Conservation (phyloP, 2,113 vertebrate genomes). For the Dipodomys stephensi region DNA sequence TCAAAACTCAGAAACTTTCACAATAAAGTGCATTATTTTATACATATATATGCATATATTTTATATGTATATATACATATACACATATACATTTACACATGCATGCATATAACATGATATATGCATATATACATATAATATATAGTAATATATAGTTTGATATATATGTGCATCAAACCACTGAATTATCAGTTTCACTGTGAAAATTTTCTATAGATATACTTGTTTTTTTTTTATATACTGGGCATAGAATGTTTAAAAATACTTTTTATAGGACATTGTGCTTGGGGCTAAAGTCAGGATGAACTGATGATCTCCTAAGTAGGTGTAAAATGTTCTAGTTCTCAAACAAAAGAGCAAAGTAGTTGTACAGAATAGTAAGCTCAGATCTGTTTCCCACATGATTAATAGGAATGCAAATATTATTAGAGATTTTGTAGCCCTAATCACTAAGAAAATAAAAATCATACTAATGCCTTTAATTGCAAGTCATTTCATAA, state of each 20-base stretch:
- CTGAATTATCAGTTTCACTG: slow-evolving; percentile 30
- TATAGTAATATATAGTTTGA: background rate
- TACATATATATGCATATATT: too few relatives aligned
- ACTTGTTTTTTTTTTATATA: slow-evolving; percentile 47
- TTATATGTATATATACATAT: too few relatives aligned
- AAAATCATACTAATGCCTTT: slow-evolving; percentile 42
- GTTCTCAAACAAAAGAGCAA: background rate
- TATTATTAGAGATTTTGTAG: background rate
- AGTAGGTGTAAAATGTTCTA: background rate
- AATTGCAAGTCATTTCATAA: slow-evolving; percentile 35
- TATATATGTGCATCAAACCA: slow-evolving; percentile 31
- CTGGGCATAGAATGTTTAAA: slow-evolving; percentile 32
- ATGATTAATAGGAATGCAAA: slow-evolving; percentile 21
- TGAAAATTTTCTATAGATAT: slow-evolving; percentile 9
- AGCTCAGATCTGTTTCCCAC: background rate
- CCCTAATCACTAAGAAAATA: slow-evolving; percentile 67
- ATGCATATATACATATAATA: too few relatives aligned
- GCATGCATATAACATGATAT: slow-evolving; percentile 6
- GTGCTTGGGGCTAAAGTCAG: slow-evolving; percentile 55
- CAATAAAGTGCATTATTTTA: background rate
- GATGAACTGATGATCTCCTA: background rate
- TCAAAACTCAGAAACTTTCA: slow-evolving; percentile 15
- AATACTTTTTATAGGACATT: slow-evolving; percentile 43
- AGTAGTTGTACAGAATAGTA: background rate
- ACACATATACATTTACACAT: too few relatives aligned